Percentiles rank a stretch among this genome's conserved stretches.
These are phyloP conservation scores for Oplegnathus fasciatus DNA, from an alignment of 2,113 vertebrate species.

Conservation along the genomic window DNA sequence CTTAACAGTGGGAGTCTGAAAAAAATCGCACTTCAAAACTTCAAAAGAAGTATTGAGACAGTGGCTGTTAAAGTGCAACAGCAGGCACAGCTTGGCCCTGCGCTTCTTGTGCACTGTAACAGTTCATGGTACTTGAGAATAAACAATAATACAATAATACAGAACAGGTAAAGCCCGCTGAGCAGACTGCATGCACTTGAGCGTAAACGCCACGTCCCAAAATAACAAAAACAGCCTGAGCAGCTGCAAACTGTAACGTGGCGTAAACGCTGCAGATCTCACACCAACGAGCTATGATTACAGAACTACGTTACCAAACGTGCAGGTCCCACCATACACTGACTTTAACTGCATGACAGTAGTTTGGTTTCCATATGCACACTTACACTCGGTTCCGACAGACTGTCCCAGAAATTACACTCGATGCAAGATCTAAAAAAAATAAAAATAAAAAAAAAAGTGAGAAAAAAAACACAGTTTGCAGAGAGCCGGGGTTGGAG, in stretches of 20 bases:
- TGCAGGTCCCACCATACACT: neutral
- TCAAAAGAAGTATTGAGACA: neutral
- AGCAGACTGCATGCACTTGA: neutral
- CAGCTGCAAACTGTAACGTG: slow-evolving; percentile 2
- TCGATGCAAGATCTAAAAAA: neutral
- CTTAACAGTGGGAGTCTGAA: too few species aligned
- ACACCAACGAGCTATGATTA: accelerated
- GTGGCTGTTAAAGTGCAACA: neutral
- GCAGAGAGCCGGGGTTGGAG: too few species aligned
- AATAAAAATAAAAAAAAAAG: neutral
- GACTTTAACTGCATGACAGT: too few species aligned
- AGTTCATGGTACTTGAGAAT: neutral
- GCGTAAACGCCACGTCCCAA: neutral
- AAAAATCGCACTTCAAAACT: neutral
- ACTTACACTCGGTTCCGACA: slow-evolving; percentile 47
- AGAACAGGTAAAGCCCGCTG: too few species aligned
- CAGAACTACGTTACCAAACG: neutral
- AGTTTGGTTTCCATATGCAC: too few species aligned
- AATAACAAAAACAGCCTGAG: neutral
- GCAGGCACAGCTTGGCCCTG: neutral
- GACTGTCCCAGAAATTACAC: neutral
- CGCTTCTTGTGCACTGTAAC: neutral
- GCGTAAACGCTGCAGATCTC: neutral
- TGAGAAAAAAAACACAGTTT: neutral
- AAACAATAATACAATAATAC: too few species aligned